Evolutionary conservation across 2,888 invertebrate genomes (phyloP).

Genomic region (Loripinus fragilis): DNA sequence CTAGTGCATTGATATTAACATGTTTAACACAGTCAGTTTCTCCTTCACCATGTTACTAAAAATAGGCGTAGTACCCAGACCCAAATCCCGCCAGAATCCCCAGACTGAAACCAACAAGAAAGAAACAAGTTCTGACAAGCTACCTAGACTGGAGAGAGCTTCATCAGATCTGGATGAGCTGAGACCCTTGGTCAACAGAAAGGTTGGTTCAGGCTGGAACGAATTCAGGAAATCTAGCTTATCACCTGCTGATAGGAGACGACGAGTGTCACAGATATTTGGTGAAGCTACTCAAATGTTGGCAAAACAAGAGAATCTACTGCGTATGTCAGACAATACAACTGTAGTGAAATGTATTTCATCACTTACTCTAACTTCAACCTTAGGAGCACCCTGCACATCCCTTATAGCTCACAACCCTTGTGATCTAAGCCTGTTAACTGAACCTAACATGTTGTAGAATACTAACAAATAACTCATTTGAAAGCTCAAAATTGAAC

Average conservation of each 20-base stretch:
- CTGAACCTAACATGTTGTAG: background rate
- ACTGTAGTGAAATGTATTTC: slow-evolving; percentile 6
- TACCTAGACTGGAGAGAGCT: background rate
- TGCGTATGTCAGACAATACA: slow-evolving; percentile 54
- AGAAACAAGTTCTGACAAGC: background rate
- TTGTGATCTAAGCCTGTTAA: background rate
- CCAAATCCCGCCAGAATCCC: slow-evolving; percentile 37
- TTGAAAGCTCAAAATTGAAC: too few species aligned
- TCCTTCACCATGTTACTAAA: slow-evolving; percentile 20
- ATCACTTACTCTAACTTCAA: background rate
- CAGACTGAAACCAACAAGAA: slow-evolving; percentile 25
- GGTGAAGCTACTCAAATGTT: slow-evolving; percentile 49
- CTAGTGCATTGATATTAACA: slow-evolving; percentile 1
- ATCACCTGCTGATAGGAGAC: slow-evolving; percentile 34
- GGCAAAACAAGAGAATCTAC: slow-evolving; percentile 53
- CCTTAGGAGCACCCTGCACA: background rate
- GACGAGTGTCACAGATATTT: slow-evolving; percentile 56
- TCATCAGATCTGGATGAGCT: background rate
- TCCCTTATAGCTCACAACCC: background rate
- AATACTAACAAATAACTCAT: background rate
- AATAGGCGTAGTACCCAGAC: slow-evolving; percentile 32
- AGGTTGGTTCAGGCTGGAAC: background rate
- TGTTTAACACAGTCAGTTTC: slow-evolving; percentile 9
- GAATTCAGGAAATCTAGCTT: background rate
- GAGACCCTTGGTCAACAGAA: background rate